phyloP scores from a whole-genome alignment of 2,888 invertebrate species.

The Archips crataeganus region DNA sequence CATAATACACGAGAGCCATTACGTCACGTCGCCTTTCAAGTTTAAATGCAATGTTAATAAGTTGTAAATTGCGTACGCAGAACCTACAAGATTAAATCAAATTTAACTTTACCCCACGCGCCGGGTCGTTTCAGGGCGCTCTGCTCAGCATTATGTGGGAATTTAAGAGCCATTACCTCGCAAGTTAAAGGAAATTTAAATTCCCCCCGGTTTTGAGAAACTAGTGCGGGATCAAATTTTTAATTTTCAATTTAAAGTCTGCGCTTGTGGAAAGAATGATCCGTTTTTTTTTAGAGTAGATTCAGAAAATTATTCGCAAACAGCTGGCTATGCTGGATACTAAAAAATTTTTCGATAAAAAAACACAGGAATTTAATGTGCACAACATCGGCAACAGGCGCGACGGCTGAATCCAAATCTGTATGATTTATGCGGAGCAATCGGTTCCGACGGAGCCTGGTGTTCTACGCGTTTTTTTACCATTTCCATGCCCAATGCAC shows the following conservation, averaged over 20 bases:
- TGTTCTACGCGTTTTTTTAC: constrained; percentile 39
- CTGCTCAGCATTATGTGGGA: constrained; percentile 43
- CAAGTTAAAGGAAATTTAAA: constrained; percentile 43
- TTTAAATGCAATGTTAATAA: constrained; percentile 43
- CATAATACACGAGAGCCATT: constrained; percentile 35
- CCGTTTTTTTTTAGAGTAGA: constrained; percentile 15
- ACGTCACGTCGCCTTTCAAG: constrained; percentile 36
- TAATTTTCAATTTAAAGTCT: constrained; percentile 42
- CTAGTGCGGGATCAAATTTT: constrained; percentile 41
- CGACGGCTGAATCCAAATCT: constrained; percentile 67
- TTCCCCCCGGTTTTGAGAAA: constrained; percentile 41
- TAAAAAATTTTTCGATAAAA: constrained; percentile 43
- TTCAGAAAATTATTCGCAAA: constrained; percentile 35
- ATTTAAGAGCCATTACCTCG: constrained; percentile 43
- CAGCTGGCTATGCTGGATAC: constrained; percentile 50
- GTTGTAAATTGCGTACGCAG: constrained; percentile 43
- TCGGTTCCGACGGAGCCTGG: constrained; percentile 52
- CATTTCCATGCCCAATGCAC: constrained; percentile 33
- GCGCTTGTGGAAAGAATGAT: constrained; percentile 29
- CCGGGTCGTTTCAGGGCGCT: constrained; percentile 42
- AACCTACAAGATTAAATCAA: constrained; percentile 43
- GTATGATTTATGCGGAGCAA: constrained; percentile 73
- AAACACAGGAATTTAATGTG: constrained; percentile 55
- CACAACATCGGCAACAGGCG: constrained; percentile 62
- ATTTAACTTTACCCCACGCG: constrained; percentile 43